Evolutionary conservation across 2,888 invertebrate genomes (phyloP).

Genomic region (Synanthedon formicaeformis): DNA sequence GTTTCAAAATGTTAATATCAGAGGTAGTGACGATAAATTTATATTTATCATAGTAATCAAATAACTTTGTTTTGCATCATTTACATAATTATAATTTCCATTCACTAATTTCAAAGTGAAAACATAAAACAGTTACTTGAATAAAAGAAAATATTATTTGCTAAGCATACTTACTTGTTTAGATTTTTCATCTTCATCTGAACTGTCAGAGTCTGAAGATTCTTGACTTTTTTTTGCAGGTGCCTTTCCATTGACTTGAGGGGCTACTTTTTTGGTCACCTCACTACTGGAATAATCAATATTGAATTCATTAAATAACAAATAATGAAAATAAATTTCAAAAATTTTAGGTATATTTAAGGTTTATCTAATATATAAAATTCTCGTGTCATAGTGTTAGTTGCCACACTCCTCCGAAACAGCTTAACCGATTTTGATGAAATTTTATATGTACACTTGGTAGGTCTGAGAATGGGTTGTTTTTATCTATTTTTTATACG

Average conservation of each 20-base stretch:
- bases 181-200: slow-evolving; percentile 44
- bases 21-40: slow-evolving; percentile 56
- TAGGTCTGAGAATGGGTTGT: no score
- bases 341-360: no score
- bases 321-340: neutral
- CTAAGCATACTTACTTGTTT: slow-evolving; percentile 19
- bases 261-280: slow-evolving; percentile 24
- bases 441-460: no score
- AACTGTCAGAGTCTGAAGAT: slow-evolving; percentile 53
- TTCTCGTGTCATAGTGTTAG: no score
- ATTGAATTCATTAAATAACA: slow-evolving; percentile 10
- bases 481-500: no score
- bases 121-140: neutral
- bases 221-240: slow-evolving; percentile 35
- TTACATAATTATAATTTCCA: slow-evolving; percentile 4
- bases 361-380: no score
- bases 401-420: no score
- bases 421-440: no score
- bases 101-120: neutral
- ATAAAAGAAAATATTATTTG: neutral
- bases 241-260: slow-evolving; percentile 35
- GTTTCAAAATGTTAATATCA: slow-evolving; percentile 15
- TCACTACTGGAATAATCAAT: slow-evolving; percentile 40
- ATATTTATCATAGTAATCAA: slow-evolving; percentile 30
- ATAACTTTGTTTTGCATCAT: slow-evolving; percentile 33